Conservation (phyloP, 2,113 vertebrate genomes). For the Colistium nudipinnis region DNA sequence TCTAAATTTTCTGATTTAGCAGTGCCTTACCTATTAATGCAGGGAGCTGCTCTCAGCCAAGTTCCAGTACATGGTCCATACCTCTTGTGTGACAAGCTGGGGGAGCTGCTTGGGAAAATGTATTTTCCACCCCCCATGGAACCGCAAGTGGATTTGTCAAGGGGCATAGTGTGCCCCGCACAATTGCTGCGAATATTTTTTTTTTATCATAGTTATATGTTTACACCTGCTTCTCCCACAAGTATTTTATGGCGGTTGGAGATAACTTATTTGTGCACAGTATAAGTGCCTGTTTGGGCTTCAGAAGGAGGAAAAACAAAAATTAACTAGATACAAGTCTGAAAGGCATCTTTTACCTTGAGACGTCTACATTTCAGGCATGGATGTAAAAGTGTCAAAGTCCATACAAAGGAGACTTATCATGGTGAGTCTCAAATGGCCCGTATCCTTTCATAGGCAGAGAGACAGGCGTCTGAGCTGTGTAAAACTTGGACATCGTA, state of each 20-base stretch:
- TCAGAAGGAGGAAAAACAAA: slow-evolving; percentile 59
- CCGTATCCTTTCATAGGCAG: slow-evolving; percentile 60
- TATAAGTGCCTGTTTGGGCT: slow-evolving; percentile 43
- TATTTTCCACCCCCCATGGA: neutral
- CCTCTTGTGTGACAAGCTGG: slow-evolving; percentile 67
- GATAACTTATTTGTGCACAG: slow-evolving; percentile 56
- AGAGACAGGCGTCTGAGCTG: slow-evolving; percentile 43
- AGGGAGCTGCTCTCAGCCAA: slow-evolving; percentile 59
- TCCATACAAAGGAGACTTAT: slow-evolving; percentile 70
- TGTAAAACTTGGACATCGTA: slow-evolving; percentile 42
- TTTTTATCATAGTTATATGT: slow-evolving; percentile 72
- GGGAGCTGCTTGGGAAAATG: slow-evolving; percentile 59
- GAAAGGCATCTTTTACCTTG: slow-evolving; percentile 75
- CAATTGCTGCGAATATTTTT: slow-evolving; percentile 51
- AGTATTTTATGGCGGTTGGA: slow-evolving; percentile 59
- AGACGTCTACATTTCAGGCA: slow-evolving; percentile 63
- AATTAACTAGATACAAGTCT: slow-evolving; percentile 55
- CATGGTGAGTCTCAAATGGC: slow-evolving; percentile 63
- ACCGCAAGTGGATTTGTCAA: slow-evolving; percentile 56
- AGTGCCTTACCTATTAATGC: slow-evolving; percentile 51
- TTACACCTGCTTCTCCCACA: slow-evolving; percentile 66
- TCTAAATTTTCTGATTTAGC: slow-evolving; percentile 69
- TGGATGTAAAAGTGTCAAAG: slow-evolving; percentile 77
- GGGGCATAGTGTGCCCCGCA: slow-evolving; percentile 50
- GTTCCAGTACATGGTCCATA: slow-evolving; percentile 56